These are phyloP conservation scores for Chondrosia reniformis DNA, from an alignment of 37 sponge, comb jelly and placozoan genomes.

Conservation along the genomic window DNA sequence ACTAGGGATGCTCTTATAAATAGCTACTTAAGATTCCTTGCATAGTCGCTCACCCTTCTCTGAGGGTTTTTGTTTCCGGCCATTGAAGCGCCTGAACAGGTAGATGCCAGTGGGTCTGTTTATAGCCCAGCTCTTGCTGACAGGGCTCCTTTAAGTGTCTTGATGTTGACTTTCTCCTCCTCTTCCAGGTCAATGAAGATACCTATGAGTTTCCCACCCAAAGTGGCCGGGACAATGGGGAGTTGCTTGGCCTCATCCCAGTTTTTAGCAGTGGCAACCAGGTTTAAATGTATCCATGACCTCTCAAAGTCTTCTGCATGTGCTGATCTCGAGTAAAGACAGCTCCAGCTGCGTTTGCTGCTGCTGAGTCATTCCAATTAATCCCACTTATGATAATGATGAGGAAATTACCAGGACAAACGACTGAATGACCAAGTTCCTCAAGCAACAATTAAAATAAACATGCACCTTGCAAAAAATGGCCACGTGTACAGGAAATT, in stretches of 20 bases:
- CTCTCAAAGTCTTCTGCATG: constrained; percentile 23
- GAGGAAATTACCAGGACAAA: neutral
- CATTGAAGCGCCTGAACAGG: neutral
- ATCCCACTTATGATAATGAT: neutral
- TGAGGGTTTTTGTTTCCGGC: neutral
- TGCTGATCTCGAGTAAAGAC: constrained; percentile 21
- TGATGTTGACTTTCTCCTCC: neutral
- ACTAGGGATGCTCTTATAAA: constrained; percentile 28
- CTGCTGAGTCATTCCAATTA: neutral
- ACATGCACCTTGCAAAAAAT: no score
- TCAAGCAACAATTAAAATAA: no score
- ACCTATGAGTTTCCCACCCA: constrained; percentile 32
- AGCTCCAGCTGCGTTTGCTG: neutral
- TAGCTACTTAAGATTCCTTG: constrained; percentile 11
- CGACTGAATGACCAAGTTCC: neutral
- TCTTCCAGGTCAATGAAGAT: constrained; percentile 14
- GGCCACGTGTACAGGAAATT: no score
- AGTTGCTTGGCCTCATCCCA: constrained; percentile 42
- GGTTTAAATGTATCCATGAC: constrained; percentile 32
- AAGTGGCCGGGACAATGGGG: constrained; percentile 20
- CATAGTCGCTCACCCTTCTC: constrained; percentile 27
- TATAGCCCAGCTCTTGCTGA: neutral
- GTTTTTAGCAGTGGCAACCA: constrained; percentile 34
- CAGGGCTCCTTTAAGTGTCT: constrained; percentile 15
- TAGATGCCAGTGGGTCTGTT: constrained; percentile 22